phyloP scores from a whole-genome alignment of 2,888 invertebrate species.

The Pterobdella sp. region DNA sequence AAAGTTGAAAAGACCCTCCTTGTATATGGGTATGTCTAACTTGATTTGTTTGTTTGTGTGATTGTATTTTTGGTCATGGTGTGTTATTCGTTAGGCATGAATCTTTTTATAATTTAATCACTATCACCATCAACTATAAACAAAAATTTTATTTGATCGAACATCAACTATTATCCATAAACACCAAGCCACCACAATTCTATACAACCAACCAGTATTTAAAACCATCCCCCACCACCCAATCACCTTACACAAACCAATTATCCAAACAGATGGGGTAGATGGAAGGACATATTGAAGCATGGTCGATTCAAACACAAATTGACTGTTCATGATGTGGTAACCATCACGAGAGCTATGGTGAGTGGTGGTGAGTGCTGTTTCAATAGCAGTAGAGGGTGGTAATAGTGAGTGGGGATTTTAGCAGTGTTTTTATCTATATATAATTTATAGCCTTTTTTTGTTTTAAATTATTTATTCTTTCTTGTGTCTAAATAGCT shows the following conservation, averaged over 20 bases:
- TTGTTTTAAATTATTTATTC: no score
- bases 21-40: conserved; percentile 72
- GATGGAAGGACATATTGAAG: conserved; percentile 88
- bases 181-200: background rate
- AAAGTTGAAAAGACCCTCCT: conserved; percentile 90
- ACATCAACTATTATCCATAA: background rate
- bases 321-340: conserved; percentile 81
- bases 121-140: no score
- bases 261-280: conserved; percentile 71
- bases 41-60: conserved; percentile 1
- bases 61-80: background rate
- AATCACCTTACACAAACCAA: background rate
- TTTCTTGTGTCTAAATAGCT: no score
- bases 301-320: conserved; percentile 85
- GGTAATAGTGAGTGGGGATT: background rate
- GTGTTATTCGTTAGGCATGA: background rate
- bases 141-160: no score
- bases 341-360: conserved; percentile 93
- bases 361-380: conserved; percentile 57
- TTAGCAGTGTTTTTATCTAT: background rate
- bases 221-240: background rate
- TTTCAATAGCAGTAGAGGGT: background rate
- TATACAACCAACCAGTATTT: background rate
- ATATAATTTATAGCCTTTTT: no score
- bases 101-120: background rate